These are phyloP conservation scores for Pachyuromys duprasi DNA, from an alignment of 2,797 vertebrate genomes.

Conservation along the genomic window DNA sequence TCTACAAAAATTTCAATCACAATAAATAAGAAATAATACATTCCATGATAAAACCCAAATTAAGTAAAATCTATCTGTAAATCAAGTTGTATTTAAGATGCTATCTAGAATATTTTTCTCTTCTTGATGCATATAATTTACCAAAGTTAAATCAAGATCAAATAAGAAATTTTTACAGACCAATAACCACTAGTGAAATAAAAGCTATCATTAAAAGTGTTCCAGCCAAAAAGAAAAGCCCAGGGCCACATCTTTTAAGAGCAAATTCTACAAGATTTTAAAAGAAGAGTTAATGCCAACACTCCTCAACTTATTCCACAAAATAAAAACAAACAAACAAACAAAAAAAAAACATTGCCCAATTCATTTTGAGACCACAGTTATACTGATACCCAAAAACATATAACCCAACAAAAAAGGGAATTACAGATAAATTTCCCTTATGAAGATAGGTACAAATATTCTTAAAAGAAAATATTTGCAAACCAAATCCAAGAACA, in stretches of 20 bases:
- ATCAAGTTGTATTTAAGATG: neutral
- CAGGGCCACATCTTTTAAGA: neutral
- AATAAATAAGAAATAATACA: neutral
- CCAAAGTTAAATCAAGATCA: neutral
- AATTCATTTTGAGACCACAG: neutral
- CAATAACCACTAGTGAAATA: neutral
- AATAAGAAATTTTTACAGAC: neutral
- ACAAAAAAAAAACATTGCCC: no score
- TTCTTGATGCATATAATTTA: neutral
- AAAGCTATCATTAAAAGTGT: neutral
- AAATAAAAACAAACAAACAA: neutral
- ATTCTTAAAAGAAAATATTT: neutral
- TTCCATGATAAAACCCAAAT: neutral
- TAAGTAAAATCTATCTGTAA: neutral
- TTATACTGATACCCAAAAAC: neutral
- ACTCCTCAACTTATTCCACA: neutral
- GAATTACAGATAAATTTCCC: neutral
- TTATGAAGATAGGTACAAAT: neutral
- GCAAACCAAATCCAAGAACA: neutral
- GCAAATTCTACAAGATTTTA: neutral
- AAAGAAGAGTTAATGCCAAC: neutral
- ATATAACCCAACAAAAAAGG: neutral
- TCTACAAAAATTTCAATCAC: neutral
- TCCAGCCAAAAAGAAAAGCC: no score
- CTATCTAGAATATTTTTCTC: neutral